Base-by-base conservation (phyloP, 2,888 invertebrate genomes). In the Octonoba sinensis region DNA sequence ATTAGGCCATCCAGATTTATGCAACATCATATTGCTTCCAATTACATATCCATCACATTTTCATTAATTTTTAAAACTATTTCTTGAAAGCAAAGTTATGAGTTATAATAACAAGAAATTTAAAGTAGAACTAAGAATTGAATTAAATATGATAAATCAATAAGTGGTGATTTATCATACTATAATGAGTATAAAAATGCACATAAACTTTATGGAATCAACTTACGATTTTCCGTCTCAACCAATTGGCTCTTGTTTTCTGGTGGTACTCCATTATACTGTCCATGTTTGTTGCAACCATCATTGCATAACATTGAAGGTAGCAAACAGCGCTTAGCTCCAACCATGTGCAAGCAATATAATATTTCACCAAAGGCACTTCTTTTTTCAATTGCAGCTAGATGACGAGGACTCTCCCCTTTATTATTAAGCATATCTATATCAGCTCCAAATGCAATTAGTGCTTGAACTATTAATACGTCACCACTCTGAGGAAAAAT, bases 331-430 rank as follows among this genome's bases (percentile, higher is more conserved):
- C 96, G 92, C 85, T 91, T 90, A 16, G 96, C 96, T 0, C 97
- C 96, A 13, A 96, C 94, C 0, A 94, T 93, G 87, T 96, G 94
- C 65, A 97, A 88, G 65, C 93, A 91, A 87, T 95, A 95, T 72
- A 97, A 88, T 72, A 96, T 92, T 86, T 92, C 92, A 81, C 88
- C 90, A 86, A 54, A 85, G 83, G 76, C 64, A 44, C 15, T 57
- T 3, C n/a, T 54, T 85, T 84, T 79, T 6, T 44, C 13, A 4
- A 78, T 85, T 47, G 88, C 85, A 72, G 94, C 91, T 85, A 93
- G 88, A 89, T 97, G 97, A 49, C 97, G 91, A 0, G 96, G 91
- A 0, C 94, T 92, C 81, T 92, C 90, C 0, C 93, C 93, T 49
- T 91, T 90, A 83, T 91, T 92, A 87, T 96, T 96, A 81, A 81